Conservation (phyloP, 2,113 vertebrate species). For the Phalacrocorax brasilianus region DNA sequence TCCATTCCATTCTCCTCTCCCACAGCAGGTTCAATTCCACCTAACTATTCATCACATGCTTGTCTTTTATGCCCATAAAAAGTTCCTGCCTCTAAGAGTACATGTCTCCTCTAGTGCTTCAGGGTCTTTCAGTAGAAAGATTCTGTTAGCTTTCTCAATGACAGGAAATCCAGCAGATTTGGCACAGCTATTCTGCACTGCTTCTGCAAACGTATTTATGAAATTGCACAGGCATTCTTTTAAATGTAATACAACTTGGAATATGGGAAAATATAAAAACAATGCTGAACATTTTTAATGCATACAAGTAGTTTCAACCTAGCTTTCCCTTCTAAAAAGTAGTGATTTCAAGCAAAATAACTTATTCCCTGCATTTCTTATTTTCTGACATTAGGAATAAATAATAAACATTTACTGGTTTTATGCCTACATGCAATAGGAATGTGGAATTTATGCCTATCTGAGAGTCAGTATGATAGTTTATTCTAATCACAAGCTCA, state of each 20-base stretch:
- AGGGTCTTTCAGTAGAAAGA: background rate
- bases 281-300: background rate
- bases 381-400: background rate
- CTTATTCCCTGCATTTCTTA: background rate
- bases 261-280: background rate
- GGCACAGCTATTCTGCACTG: background rate
- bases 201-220: background rate
- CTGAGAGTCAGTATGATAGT: background rate
- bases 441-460: background rate
- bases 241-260: background rate
- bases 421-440: background rate
- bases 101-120: background rate
- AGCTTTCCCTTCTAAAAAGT: background rate
- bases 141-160: background rate
- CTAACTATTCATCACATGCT: background rate
- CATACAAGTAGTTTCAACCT: background rate
- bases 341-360: background rate
- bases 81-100: background rate
- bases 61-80: background rate
- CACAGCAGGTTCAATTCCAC: background rate
- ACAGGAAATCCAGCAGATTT: background rate
- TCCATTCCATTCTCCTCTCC: background rate
- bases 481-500: background rate
- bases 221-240: background rate
- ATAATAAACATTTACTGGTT: background rate